A percentile compares a stretch with the other conserved stretches of the same genome.
These are phyloP conservation scores for Troides oblongomaculatus DNA, from an alignment of 2,888 invertebrate species.

Conservation along the genomic window DNA sequence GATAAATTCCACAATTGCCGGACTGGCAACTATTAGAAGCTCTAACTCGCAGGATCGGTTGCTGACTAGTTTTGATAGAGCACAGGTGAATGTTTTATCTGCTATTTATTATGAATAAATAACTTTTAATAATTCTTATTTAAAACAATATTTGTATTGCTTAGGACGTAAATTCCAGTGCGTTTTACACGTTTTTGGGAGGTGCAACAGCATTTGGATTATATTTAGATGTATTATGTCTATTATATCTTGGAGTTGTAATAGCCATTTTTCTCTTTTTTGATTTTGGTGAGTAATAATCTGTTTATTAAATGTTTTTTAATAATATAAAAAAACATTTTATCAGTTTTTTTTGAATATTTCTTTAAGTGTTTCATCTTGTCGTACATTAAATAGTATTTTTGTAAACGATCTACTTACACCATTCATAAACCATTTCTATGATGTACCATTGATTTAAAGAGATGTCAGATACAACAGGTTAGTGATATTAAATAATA, in stretches of 20 bases:
- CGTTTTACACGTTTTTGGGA: conserved; percentile 84
- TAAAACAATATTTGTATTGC: not conserved
- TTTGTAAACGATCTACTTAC: too few relatives aligned
- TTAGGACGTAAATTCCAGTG: conserved; percentile 84
- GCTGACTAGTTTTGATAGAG: conserved; percentile 78
- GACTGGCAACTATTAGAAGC: conserved; percentile 87
- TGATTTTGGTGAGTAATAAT: conserved; percentile 73
- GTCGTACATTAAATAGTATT: too few relatives aligned
- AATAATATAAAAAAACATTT: not conserved
- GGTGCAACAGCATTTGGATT: conserved; percentile 86
- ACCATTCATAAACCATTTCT: too few relatives aligned
- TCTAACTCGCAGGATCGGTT: conserved; percentile 82
- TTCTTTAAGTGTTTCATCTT: too few relatives aligned
- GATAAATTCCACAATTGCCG: conserved; percentile 86
- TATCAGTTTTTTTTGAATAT: too few relatives aligned
- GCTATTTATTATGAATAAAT: not conserved
- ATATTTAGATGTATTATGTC: conserved; percentile 85
- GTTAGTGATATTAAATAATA: not conserved
- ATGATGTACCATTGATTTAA: too few relatives aligned
- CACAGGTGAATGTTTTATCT: conserved; percentile 63
- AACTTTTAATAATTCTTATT: not conserved
- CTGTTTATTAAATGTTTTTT: not conserved
- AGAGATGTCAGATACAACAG: too few relatives aligned
- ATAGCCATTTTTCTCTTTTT: conserved; percentile 82
- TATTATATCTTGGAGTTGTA: conserved; percentile 83